phyloP scores from a whole-genome alignment of 2,797 vertebrate species.

The Peromyscus nudipes region DNA sequence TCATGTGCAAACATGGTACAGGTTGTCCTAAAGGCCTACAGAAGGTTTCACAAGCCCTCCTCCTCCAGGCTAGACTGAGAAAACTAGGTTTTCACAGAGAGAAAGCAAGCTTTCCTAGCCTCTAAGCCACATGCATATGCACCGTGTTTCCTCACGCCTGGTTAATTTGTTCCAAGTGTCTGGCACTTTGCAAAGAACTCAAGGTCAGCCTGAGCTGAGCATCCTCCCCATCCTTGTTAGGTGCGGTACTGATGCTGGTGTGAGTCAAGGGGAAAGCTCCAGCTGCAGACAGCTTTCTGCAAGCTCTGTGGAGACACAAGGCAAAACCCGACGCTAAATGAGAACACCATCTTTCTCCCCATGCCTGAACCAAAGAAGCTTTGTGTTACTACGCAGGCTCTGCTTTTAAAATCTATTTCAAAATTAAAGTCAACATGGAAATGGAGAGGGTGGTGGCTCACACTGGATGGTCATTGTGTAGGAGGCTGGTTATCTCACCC shows the following conservation, averaged over 20 bases:
- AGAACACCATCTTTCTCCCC: slow-evolving; percentile 52
- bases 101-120: rapidly evolving
- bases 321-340: slow-evolving; percentile 24
- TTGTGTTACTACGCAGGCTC: slow-evolving; percentile 57
- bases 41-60: slow-evolving; percentile 52
- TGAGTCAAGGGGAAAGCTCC: background rate
- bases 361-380: slow-evolving; percentile 46
- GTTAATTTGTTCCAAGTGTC: slow-evolving; percentile 45
- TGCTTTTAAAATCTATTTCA: slow-evolving; percentile 77
- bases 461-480: slow-evolving; percentile 80
- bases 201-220: background rate
- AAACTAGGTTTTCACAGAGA: background rate
- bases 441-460: slow-evolving; percentile 55
- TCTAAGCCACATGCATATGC: background rate
- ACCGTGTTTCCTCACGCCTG: background rate
- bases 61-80: background rate
- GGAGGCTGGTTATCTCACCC: slow-evolving; percentile 79
- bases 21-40: background rate
- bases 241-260: background rate
- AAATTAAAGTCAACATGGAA: slow-evolving; percentile 84
- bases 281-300: slow-evolving; percentile 15
- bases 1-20: background rate
- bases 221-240: background rate
- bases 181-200: slow-evolving; percentile 17
- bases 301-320: background rate